Evolutionary conservation across 2,888 invertebrate species (phyloP), one percentile per base, ranked within the genome.

Genomic region (Thymelicus lineola): DNA sequence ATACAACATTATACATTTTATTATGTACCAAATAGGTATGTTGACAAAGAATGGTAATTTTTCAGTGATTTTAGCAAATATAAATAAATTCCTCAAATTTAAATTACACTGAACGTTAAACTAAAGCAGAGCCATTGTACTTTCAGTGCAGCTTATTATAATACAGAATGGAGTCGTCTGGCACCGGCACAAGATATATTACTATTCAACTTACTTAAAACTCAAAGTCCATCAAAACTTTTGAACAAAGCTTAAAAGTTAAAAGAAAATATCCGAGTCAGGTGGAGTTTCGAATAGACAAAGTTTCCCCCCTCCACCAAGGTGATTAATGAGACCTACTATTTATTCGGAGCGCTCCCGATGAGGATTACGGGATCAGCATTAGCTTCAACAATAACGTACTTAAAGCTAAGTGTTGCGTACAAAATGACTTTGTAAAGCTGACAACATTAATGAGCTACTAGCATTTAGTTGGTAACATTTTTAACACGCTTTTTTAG

Each of bases 141-240:
- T 12, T 66, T 20, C 20, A 48, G 55, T 60, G 36, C 35, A 62
- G 57, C 69, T 69, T 69, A 69, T 69, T 63, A 69, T 59, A 69
- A 69, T 69, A 69, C 69, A 59, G 57, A 63, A 86, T 83, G 82
- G 76, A 73, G 74, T 78, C 83, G 81, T 73, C 75, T 80, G 78
- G 82, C 85, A 77, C 57, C 72, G 61, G 67, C 71, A 67, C 85
- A 89, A 91, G 91, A 92, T 91, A 87, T 90, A 92, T 91, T 90
- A 91, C 91, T 90, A 92, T 92, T 91, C 89, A 91, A 92, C 87
- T 89, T 87, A 90, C 90, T 92, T 91, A 91, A 91, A 92, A 91
- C 90, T 91, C 88, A 81, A 87, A 92, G 91, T 91, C 91, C 90
- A 92, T 92, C 92, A 91, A 89, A 91, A 91, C 86, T 92, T 91